Conservation (phyloP, 2,113 vertebrate species). For the Chionodraco myersi region DNA sequence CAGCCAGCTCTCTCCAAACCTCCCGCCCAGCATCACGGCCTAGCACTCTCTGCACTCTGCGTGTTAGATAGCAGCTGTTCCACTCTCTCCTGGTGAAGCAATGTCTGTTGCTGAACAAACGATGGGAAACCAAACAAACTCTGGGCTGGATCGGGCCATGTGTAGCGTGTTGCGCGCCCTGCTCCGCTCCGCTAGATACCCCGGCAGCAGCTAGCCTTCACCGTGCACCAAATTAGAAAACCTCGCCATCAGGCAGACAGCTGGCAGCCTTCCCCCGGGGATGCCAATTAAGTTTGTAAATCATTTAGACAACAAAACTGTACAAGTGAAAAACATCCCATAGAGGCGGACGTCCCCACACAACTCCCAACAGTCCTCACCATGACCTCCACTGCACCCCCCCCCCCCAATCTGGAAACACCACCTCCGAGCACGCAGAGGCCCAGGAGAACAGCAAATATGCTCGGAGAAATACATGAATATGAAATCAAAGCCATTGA, state of each 20-base stretch:
- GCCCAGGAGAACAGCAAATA: conserved; percentile 75
- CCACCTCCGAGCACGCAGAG: conserved; percentile 64
- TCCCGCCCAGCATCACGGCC: conserved; percentile 39
- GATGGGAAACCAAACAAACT: conserved; percentile 75
- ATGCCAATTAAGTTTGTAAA: conserved; percentile 90
- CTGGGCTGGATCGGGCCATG: conserved; percentile 65
- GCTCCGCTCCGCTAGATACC: conserved; percentile 74
- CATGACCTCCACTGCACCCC: conserved; percentile 68
- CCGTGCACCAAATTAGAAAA: conserved; percentile 84
- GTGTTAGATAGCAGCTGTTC: conserved; percentile 75
- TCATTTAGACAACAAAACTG: conserved; percentile 90
- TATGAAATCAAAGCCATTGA: conserved; percentile 83
- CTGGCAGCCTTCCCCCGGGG: conserved; percentile 83
- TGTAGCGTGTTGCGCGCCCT: conserved; percentile 59
- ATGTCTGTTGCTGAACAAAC: conserved; percentile 74
- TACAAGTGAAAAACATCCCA: conserved; percentile 82
- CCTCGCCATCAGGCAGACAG: conserved; percentile 86
- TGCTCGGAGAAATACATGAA: conserved; percentile 81
- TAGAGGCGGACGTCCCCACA: conserved; percentile 70
- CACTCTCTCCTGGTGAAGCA: conserved; percentile 59
- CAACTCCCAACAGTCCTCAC: conserved; percentile 76
- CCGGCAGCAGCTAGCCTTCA: conserved; percentile 77
- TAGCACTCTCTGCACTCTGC: conserved; percentile 56
- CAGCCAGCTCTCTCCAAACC: conserved; percentile 42
- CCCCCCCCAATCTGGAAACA: conserved; percentile 77